Evolutionary conservation across 2,888 invertebrate species (phyloP).

Genomic region (Aphelenchoides bicaudatus): DNA sequence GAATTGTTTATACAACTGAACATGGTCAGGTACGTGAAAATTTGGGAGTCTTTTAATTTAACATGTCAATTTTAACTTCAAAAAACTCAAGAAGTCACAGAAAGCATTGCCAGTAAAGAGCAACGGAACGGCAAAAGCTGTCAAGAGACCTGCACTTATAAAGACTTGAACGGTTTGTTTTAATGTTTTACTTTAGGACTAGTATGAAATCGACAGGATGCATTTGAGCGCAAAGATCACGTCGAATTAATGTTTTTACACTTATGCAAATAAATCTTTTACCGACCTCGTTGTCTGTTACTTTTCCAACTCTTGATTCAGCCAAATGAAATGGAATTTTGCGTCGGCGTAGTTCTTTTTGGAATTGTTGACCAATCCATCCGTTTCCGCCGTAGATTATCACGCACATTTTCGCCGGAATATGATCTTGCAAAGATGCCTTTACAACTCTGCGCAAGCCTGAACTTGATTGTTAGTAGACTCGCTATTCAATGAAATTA

Average conservation of each 20-base stretch:
- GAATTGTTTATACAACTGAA: neutral
- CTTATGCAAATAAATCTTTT: neutral
- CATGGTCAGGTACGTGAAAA: too few relatives aligned
- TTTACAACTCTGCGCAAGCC: slow-evolving; percentile 50
- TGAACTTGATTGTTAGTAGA: slow-evolving; percentile 20
- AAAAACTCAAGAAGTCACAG: too few relatives aligned
- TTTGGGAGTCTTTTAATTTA: too few relatives aligned
- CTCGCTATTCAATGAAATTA: neutral
- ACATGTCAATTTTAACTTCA: too few relatives aligned
- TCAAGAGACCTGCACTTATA: too few relatives aligned
- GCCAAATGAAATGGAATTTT: slow-evolving; percentile 48
- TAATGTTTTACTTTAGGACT: too few relatives aligned
- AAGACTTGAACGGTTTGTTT: too few relatives aligned
- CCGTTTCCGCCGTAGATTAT: slow-evolving; percentile 53
- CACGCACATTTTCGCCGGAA: slow-evolving; percentile 49
- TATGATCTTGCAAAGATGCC: slow-evolving; percentile 39
- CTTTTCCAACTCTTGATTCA: slow-evolving; percentile 42
- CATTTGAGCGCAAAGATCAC: too few relatives aligned
- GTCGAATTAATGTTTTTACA: too few relatives aligned
- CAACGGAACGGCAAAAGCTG: too few relatives aligned
- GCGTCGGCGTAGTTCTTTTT: slow-evolving; percentile 37
- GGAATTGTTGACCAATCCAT: slow-evolving; percentile 45
- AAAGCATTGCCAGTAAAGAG: too few relatives aligned
- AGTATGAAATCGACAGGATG: too few relatives aligned
- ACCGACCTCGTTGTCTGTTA: slow-evolving; percentile 45